Percentiles rank a stretch among this genome's conserved stretches.
Evolutionary conservation across 2,888 invertebrate species (phyloP).

Genomic region (Adelognathus sp.): DNA sequence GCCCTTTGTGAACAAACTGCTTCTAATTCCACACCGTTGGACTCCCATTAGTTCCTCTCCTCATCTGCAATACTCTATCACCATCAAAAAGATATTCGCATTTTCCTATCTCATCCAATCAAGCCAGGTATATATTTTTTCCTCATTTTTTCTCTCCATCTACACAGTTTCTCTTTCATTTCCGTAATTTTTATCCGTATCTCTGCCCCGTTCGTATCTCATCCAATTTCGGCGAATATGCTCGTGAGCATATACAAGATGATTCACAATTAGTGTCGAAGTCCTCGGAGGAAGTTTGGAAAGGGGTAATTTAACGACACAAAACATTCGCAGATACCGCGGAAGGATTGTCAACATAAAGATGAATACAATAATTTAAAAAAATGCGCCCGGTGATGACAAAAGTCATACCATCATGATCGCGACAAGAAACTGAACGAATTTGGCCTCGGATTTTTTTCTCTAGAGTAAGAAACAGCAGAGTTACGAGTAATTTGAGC

Average conservation of each 20-base stretch:
- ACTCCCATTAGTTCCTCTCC: not conserved
- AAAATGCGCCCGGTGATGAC: too few relatives aligned
- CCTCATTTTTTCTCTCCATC: conserved; percentile 8
- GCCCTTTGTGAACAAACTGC: not conserved
- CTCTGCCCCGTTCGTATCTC: conserved; percentile 1
- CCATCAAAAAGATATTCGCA: not conserved
- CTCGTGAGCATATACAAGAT: not conserved
- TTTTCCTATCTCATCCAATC: conserved; percentile 10
- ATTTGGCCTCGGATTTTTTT: too few relatives aligned
- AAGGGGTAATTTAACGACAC: too few relatives aligned
- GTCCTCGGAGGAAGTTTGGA: too few relatives aligned
- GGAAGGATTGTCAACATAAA: too few relatives aligned
- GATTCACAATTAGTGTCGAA: too few relatives aligned
- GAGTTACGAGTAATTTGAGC: too few relatives aligned
- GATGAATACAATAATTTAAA: too few relatives aligned
- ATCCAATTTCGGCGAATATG: not conserved
- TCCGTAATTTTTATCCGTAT: not conserved
- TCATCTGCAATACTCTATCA: not conserved
- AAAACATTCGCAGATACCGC: too few relatives aligned
- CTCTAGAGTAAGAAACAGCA: too few relatives aligned
- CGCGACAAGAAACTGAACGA: too few relatives aligned
- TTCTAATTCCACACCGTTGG: not conserved
- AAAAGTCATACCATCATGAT: too few relatives aligned
- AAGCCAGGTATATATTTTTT: not conserved
- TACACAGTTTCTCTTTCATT: not conserved